phyloP scores from a whole-genome alignment of 2,888 invertebrate genomes.

The Lobophora halterata region DNA sequence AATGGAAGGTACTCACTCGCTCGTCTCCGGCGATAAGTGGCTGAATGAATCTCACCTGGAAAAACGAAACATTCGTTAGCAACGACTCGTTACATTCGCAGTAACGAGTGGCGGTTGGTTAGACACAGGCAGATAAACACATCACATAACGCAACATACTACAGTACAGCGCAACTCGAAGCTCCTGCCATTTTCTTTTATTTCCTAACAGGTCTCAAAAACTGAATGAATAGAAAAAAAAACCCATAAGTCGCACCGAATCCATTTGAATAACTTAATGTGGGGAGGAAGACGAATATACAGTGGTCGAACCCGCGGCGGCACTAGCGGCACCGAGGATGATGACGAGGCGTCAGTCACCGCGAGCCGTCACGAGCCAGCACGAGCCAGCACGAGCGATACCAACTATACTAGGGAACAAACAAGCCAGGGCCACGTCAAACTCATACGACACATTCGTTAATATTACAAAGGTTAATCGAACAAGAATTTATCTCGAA shows the following conservation, averaged over 20 bases:
- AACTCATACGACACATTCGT: not conserved
- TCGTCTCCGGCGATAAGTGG: constrained; percentile 20
- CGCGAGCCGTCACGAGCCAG: no score
- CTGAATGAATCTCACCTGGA: constrained; percentile 26
- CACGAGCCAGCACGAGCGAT: no score
- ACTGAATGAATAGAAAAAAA: no score
- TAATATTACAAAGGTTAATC: constrained; percentile 2
- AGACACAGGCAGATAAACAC: constrained; percentile 1
- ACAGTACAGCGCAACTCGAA: constrained; percentile 1
- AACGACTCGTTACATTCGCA: constrained; percentile 7
- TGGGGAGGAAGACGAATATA: no score
- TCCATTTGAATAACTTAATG: no score
- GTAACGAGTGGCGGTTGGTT: constrained; percentile 1
- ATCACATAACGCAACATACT: not conserved
- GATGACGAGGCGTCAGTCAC: no score
- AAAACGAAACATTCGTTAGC: constrained; percentile 13
- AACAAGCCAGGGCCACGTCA: not conserved
- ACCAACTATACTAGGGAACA: not conserved
- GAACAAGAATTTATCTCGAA: constrained; percentile 1
- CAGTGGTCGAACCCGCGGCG: no score
- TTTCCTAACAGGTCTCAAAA: no score
- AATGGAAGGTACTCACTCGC: constrained; percentile 18
- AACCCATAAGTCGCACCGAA: no score
- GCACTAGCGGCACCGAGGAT: no score
- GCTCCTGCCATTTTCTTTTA: no score